Evolutionary conservation across 2,888 invertebrate species (phyloP), one percentile per base, ranked within the genome.

Genomic region (Macropis europaea): DNA sequence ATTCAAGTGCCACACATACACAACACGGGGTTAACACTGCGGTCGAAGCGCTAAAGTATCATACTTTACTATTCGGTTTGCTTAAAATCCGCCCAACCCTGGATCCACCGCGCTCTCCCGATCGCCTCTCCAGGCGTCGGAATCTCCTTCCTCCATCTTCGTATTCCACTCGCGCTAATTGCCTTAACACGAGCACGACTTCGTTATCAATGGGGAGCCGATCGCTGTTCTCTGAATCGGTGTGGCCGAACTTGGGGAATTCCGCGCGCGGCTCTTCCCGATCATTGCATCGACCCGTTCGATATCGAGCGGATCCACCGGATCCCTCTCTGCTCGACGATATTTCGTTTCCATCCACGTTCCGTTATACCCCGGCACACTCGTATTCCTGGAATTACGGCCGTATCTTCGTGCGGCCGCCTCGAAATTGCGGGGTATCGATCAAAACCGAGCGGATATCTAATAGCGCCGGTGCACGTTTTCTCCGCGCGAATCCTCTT

Each of bases 371-470:
- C 13, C 26, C 38, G 60, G 52, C 59, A 50, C 69, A 24, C 68
- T 54, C 50, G 74, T 76, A 74, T 76, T 76, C 66, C 71, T 67
- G 76, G 74, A 76, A 76, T 76, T 76, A 66, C 59, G 57, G 42
- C 13, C 59, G 60, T 45, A 64, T 54, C 53, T 63, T 67, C 53
- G 48, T 56, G 36, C 34, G 59, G 53, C 40, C 34, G 45, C 38
- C 70, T 47, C 57, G 73, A 74, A 74, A 74, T 73, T 60, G 68
- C 74, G 34, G 56, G 67, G 73, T 73, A 73, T 74, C 74, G 68
- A 74, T 74, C 74, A 74, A 62, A 52, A 66, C 54, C 60, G 45
- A 73, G 66, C 61, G 67, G 73, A 73, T 73, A 73, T 66, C 73
- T 66, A 73, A 73, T 56, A 48, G 47, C 52, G 54, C 38, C 50